A percentile compares a stretch with the other conserved stretches of the same genome.
Conservation (phyloP, 2,797 vertebrate species). For the Oryzias sinensis region DNA sequence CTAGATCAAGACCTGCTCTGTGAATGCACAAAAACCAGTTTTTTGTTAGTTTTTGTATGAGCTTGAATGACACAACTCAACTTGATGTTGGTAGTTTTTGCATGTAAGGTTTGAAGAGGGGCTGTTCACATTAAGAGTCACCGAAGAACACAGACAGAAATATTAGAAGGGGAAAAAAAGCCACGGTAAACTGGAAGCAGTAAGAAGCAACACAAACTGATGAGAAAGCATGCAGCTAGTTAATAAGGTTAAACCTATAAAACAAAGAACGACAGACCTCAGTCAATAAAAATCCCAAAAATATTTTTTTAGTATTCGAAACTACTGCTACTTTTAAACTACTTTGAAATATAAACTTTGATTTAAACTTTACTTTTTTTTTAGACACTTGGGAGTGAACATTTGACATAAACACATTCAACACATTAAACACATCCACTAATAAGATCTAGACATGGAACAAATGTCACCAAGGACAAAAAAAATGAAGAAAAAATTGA, state of each 20-base stretch:
- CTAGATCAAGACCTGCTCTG: constrained; percentile 71
- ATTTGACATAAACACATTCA: constrained; percentile 42
- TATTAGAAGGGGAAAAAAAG: constrained; percentile 59
- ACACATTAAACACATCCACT: constrained; percentile 64
- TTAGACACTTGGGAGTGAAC: not conserved
- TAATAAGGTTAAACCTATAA: constrained; percentile 14
- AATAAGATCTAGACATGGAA: constrained; percentile 64
- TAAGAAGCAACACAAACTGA: constrained; percentile 70
- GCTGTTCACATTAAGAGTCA: constrained; percentile 71
- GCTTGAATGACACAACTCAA: constrained; percentile 54
- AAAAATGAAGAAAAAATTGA: constrained; percentile 27
- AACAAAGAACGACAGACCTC: constrained; percentile 30
- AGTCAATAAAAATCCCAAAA: constrained; percentile 4
- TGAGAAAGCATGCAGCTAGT: constrained; percentile 71
- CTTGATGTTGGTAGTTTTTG: constrained; percentile 70
- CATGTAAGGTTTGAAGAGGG: constrained; percentile 76
- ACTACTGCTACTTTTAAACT: not conserved
- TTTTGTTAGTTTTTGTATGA: constrained; percentile 81
- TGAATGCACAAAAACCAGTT: constrained; percentile 44
- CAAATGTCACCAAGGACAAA: constrained; percentile 48
- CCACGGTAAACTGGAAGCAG: constrained; percentile 68
- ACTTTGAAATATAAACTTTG: not conserved
- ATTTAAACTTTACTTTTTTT: constrained; percentile 4
- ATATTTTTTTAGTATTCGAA: not conserved
- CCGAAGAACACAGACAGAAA: constrained; percentile 68